phyloP scores from a whole-genome alignment of 2,797 vertebrate species.

The Acanthopagrus latus region DNA sequence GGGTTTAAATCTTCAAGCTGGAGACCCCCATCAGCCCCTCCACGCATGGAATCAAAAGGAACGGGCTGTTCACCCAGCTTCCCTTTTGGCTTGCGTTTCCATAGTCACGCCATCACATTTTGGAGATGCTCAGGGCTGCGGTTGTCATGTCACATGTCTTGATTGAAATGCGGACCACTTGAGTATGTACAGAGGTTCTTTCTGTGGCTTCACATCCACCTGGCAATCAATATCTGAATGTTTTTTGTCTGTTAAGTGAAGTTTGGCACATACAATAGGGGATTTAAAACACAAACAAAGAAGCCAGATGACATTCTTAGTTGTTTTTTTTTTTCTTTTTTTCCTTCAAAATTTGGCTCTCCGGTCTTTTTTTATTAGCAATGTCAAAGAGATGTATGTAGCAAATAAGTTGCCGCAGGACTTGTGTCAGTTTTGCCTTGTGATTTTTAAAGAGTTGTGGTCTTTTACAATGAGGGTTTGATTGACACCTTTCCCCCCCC shows the following conservation, averaged over 20 bases:
- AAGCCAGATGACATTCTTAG: constrained; percentile 51
- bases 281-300: constrained; percentile 37
- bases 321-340: not conserved
- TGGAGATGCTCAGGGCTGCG: constrained; percentile 73
- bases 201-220: constrained; percentile 68
- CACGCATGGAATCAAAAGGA: constrained; percentile 68
- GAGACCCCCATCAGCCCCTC: constrained; percentile 41
- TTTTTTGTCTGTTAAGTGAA: constrained; percentile 65
- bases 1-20: constrained; percentile 33
- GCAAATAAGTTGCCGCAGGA: constrained; percentile 63
- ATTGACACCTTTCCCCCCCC: constrained; percentile 62
- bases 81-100: constrained; percentile 70
- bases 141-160: constrained; percentile 66
- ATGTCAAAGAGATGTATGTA: constrained; percentile 67
- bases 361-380: constrained; percentile 58
- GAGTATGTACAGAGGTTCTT: constrained; percentile 72
- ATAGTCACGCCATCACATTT: constrained; percentile 61
- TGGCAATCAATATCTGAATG: constrained; percentile 55
- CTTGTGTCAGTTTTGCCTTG: constrained; percentile 72
- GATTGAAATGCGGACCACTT: constrained; percentile 74
- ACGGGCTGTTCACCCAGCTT: constrained; percentile 44
- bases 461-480: constrained; percentile 79
- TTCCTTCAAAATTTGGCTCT: constrained; percentile 58
- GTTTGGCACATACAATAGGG: constrained; percentile 55
- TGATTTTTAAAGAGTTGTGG: constrained; percentile 76